Percentiles rank a stretch among this genome's conserved stretches.
Conservation (phyloP, 2,113 vertebrate species). For the Tachysurus vachellii region DNA sequence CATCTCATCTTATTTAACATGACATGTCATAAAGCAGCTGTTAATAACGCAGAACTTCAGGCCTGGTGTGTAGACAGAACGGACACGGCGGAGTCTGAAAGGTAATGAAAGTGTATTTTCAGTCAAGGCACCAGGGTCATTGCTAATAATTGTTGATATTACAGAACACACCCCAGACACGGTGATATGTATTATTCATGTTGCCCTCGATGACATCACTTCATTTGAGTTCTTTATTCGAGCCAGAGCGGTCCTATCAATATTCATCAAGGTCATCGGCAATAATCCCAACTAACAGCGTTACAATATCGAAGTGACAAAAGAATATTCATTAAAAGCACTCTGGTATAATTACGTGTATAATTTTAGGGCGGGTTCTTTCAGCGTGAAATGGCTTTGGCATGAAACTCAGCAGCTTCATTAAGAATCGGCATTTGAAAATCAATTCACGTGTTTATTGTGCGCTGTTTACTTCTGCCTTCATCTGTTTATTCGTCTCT, state of each 20-base stretch:
- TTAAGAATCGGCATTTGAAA: not conserved
- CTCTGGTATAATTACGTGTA: conserved; percentile 47
- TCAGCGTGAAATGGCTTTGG: not conserved
- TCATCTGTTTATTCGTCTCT: conserved; percentile 16
- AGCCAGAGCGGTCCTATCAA: conserved; percentile 45
- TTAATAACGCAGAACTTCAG: conserved; percentile 32
- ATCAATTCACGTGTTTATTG: not conserved
- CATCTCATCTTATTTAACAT: not conserved
- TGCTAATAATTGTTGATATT: conserved; percentile 60
- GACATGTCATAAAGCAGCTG: conserved; percentile 7
- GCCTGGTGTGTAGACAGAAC: not conserved
- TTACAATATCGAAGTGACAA: conserved; percentile 45
- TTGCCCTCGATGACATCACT: conserved; percentile 41
- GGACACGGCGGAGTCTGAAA: conserved; percentile 27
- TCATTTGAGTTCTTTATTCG: conserved; percentile 46
- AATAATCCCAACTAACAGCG: conserved; percentile 48
- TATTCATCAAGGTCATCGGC: conserved; percentile 48
- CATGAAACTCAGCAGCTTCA: not conserved
- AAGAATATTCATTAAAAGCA: conserved; percentile 55
- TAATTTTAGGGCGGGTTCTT: conserved; percentile 24
- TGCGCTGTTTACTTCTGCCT: not conserved
- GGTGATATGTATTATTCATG: conserved; percentile 57
- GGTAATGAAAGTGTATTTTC: conserved; percentile 54
- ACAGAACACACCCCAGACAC: conserved; percentile 55
- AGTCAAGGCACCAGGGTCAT: conserved; percentile 48